Conservation (phyloP, 2,113 vertebrate species). For the Oreochromis aureus region DNA sequence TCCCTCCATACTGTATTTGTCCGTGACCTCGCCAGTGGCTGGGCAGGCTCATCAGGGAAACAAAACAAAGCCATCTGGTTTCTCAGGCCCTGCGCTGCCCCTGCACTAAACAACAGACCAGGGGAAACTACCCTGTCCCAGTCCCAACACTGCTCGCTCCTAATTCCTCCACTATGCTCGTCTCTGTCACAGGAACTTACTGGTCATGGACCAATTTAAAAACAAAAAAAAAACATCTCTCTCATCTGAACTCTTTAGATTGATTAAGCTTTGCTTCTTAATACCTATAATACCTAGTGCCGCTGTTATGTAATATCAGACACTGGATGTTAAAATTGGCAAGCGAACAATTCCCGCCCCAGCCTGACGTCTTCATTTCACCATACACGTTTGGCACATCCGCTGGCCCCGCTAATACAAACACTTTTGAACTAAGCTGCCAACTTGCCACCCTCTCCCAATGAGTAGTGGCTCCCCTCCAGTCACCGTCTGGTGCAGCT, state of each 20-base stretch:
- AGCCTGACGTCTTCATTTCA: neutral
- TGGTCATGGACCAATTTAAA: neutral
- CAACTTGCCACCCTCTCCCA: neutral
- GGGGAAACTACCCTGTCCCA: slow-evolving; percentile 57
- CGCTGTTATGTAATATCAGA: neutral
- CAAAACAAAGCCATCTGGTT: slow-evolving; percentile 81
- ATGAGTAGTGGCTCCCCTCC: neutral
- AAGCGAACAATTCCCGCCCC: neutral
- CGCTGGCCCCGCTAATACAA: neutral
- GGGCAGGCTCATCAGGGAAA: slow-evolving; percentile 56
- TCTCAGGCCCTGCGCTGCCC: slow-evolving; percentile 76
- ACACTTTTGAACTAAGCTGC: neutral
- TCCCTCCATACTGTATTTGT: slow-evolving; percentile 39
- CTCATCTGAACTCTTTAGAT: neutral
- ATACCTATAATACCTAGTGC: neutral
- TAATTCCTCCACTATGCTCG: neutral
- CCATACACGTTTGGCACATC: neutral
- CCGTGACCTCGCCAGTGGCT: slow-evolving; percentile 62
- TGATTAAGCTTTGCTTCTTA: neutral
- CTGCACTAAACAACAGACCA: slow-evolving; percentile 54
- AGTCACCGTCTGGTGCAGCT: neutral
- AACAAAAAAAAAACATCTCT: neutral
- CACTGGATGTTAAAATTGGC: neutral
- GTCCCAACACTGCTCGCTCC: slow-evolving; percentile 21
- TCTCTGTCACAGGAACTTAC: neutral